phyloP scores from a whole-genome alignment of 2,888 invertebrate species.

The Dolichopus griseipennis region DNA sequence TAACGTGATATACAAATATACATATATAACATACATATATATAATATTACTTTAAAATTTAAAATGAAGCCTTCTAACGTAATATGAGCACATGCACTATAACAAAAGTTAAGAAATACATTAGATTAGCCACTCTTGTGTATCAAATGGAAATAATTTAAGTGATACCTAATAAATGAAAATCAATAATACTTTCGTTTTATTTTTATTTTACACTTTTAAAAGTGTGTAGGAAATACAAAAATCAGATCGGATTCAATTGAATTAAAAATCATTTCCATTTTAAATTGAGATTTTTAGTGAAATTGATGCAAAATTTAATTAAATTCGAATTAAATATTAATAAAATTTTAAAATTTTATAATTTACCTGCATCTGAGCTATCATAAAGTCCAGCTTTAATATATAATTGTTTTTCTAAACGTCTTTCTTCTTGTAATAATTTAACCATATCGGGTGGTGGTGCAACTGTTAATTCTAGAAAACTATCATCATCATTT shows the following conservation, averaged over 20 bases:
- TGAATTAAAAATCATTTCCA: too few species aligned
- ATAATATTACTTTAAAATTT: too few species aligned
- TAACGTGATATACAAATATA: too few species aligned
- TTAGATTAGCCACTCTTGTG: background rate
- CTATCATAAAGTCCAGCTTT: slow-evolving; percentile 59
- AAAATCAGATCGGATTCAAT: too few species aligned
- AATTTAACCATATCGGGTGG: slow-evolving; percentile 73
- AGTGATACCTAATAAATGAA: slow-evolving; percentile 1
- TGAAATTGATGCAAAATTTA: background rate
- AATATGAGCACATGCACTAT: background rate
- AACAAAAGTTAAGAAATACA: background rate
- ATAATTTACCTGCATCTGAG: slow-evolving; percentile 50
- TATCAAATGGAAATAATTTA: background rate
- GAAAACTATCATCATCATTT: slow-evolving; percentile 58
- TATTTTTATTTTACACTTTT: background rate
- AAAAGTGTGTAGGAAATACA: background rate
- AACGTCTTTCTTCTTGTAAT: slow-evolving; percentile 68
- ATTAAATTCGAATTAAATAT: too few species aligned
- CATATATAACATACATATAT: too few species aligned
- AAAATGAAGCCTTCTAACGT: background rate
- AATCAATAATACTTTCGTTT: background rate
- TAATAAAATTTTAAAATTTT: background rate
- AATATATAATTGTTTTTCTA: slow-evolving; percentile 67
- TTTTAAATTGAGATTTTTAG: too few species aligned
- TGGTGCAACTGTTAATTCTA: slow-evolving; percentile 58